Conservation (phyloP, 2,888 invertebrate species). For the Halictus ligatus region DNA sequence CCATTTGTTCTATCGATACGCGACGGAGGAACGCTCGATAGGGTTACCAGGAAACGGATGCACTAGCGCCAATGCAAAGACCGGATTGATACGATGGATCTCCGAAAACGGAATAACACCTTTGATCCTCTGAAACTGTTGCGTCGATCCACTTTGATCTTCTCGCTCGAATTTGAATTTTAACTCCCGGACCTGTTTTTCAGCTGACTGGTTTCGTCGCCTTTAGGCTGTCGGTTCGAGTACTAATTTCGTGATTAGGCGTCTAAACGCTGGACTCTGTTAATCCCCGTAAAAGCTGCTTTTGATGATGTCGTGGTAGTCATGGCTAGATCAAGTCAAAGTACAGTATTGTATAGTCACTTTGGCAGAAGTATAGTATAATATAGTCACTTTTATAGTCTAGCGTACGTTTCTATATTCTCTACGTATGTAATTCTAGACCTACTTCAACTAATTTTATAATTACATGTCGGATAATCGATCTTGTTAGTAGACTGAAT, state of each 20-base stretch:
- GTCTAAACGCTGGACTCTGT: background rate
- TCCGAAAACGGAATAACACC: background rate
- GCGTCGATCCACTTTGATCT: background rate
- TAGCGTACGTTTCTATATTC: too few species aligned
- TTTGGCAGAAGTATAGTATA: too few species aligned
- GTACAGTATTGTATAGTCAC: background rate
- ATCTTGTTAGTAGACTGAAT: too few species aligned
- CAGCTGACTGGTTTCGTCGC: background rate
- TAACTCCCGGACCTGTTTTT: background rate
- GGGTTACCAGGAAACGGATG: slow-evolving; percentile 14
- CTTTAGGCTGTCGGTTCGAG: background rate
- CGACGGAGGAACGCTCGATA: slow-evolving; percentile 5
- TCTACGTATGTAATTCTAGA: background rate
- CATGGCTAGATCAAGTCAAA: background rate
- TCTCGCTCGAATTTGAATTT: background rate
- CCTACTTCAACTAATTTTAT: too few species aligned
- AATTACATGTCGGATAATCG: too few species aligned
- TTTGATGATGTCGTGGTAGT: background rate
- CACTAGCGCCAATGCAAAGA: background rate
- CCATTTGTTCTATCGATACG: slow-evolving; percentile 38
- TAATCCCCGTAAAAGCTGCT: background rate
- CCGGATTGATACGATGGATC: background rate
- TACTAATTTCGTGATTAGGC: background rate
- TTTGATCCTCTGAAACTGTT: background rate
- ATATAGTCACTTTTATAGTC: too few species aligned